Conservation (phyloP, 2,113 vertebrate genomes). For the Myiopsitta monachus region DNA sequence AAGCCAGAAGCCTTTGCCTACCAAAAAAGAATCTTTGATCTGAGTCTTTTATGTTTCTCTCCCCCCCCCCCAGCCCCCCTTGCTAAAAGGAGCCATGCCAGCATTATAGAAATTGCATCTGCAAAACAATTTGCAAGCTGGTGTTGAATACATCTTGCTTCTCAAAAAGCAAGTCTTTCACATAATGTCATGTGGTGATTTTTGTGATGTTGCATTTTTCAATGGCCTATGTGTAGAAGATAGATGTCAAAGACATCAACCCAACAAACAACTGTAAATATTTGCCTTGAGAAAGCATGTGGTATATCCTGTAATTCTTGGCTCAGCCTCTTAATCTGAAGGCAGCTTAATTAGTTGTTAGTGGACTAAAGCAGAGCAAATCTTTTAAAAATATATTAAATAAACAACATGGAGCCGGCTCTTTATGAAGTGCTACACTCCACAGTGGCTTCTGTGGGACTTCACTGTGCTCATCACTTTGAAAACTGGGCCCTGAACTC, state of each 20-base stretch:
- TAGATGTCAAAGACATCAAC: conserved; percentile 4
- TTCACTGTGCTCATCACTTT: conserved; percentile 12
- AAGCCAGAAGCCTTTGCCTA: conserved; percentile 70
- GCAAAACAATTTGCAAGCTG: conserved; percentile 37
- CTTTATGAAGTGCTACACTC: conserved; percentile 39
- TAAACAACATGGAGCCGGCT: conserved; percentile 13
- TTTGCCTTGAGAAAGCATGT: conserved; percentile 59
- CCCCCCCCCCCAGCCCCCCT: background rate
- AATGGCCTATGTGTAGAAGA: background rate
- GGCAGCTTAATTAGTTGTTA: conserved; percentile 68
- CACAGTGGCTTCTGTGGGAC: background rate
- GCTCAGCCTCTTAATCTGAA: conserved; percentile 12
- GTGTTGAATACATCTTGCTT: background rate
- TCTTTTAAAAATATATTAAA: conserved; percentile 35
- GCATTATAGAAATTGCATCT: conserved; percentile 59
- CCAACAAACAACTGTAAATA: conserved; percentile 25
- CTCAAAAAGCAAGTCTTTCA: conserved; percentile 35
- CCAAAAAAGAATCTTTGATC: conserved; percentile 69
- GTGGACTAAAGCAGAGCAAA: conserved; percentile 61
- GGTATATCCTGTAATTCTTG: conserved; percentile 43
- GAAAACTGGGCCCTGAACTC: background rate
- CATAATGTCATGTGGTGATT: conserved; percentile 24
- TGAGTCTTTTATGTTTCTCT: conserved; percentile 59
- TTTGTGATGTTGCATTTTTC: conserved; percentile 41
- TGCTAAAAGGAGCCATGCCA: conserved; percentile 49